phyloP scores from a whole-genome alignment of 2,888 invertebrate species.

The Cosmia trapezina region DNA sequence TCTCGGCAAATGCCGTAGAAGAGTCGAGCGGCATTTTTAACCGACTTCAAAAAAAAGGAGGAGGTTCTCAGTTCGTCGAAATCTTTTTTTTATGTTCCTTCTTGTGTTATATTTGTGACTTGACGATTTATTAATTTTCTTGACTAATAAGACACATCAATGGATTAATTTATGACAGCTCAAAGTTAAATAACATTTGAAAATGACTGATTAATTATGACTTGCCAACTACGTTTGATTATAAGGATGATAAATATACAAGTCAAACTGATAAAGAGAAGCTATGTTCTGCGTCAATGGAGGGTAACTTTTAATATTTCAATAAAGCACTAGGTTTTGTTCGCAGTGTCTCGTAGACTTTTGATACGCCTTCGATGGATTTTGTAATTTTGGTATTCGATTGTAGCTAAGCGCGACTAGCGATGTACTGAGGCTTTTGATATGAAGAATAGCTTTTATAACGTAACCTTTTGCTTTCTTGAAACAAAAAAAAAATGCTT shows the following conservation, averaged over 20 bases:
- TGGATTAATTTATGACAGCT: constrained; percentile 44
- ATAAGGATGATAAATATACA: constrained; percentile 39
- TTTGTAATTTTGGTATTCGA: constrained; percentile 56
- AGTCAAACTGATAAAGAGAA: constrained; percentile 69
- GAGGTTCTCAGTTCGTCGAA: too few species aligned
- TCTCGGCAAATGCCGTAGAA: constrained; percentile 29
- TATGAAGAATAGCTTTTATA: constrained; percentile 67
- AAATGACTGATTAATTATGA: constrained; percentile 61
- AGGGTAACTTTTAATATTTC: constrained; percentile 81
- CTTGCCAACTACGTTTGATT: constrained; percentile 52
- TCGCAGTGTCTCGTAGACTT: constrained; percentile 61
- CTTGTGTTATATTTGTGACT: constrained; percentile 46
- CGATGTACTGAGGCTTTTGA: constrained; percentile 63
- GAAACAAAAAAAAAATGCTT: constrained; percentile 82
- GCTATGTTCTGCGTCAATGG: constrained; percentile 88
- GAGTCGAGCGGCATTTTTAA: constrained; percentile 14
- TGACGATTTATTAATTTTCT: constrained; percentile 38
- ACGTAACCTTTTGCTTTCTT: constrained; percentile 87
- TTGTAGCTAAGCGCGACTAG: constrained; percentile 54
- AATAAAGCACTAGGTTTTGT: constrained; percentile 87
- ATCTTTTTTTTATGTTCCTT: constrained; percentile 39
- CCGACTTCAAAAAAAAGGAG: too few species aligned
- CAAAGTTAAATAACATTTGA: constrained; percentile 54
- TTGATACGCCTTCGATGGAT: constrained; percentile 56
- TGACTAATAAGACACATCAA: constrained; percentile 57